A percentile compares a stretch with the other conserved stretches of the same genome.
These are phyloP conservation scores for Trachemys scripta DNA, from an alignment of 2,113 vertebrate genomes.

Conservation along the genomic window DNA sequence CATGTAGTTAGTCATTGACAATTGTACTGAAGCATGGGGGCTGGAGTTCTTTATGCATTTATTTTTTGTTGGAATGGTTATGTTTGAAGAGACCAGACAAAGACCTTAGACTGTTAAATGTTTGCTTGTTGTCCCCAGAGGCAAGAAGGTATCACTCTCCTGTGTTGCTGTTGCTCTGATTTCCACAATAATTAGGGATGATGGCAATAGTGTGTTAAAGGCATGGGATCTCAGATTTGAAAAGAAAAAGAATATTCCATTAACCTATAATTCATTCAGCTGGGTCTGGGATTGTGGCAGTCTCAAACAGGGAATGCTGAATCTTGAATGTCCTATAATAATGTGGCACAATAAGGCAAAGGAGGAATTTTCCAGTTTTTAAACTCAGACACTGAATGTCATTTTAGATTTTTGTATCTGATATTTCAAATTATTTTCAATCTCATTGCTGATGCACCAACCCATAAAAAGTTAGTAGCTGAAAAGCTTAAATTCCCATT, in stretches of 20 bases:
- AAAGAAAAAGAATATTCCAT: background rate
- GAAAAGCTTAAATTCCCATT: accelerated
- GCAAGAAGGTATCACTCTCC: background rate
- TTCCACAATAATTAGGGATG: background rate
- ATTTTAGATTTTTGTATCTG: background rate
- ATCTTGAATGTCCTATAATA: background rate
- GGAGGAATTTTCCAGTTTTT: background rate
- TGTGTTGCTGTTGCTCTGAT: too few relatives aligned
- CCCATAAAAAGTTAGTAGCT: background rate
- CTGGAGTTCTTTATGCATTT: background rate
- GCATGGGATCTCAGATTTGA: background rate
- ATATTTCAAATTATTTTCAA: background rate
- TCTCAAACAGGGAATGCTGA: background rate
- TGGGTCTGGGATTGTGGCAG: background rate
- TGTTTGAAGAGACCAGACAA: background rate
- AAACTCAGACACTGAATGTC: background rate
- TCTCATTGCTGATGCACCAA: background rate
- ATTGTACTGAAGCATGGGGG: background rate
- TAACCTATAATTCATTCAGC: background rate
- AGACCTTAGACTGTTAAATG: background rate
- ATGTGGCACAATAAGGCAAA: too few relatives aligned
- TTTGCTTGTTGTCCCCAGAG: background rate
- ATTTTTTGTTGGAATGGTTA: background rate
- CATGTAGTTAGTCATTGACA: background rate
- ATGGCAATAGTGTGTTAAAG: background rate